Evolutionary conservation across 2,888 invertebrate species (phyloP), one percentile per base, ranked within the genome.

Genomic region (Lysandra bellargus): DNA sequence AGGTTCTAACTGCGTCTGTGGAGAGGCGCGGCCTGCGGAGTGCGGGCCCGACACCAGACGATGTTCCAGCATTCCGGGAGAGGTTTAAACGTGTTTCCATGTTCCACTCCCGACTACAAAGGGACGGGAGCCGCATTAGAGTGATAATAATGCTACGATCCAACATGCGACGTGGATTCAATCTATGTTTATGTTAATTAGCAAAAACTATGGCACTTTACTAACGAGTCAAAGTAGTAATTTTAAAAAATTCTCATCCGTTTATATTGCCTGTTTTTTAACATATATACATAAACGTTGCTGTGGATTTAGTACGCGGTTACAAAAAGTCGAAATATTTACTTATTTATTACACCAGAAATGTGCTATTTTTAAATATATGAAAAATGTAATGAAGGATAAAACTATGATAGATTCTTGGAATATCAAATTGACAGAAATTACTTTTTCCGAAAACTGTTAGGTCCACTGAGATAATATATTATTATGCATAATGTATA

Each of bases 31-130:
- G 14, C 17, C 57, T 17, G 57, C 3, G 12, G 57, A 14, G 17
- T 17, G 57, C 4, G 17, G 57, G 57, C 30, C 30, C 64, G 23
- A 30, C 14, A 12, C 37, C 14, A 33, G 14, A 37, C 69, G 4
- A 69, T 69, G 69, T 69, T 37, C 14, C 69, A 17, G 69, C 69
- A 69, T 69, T 69, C 69, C 69, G 33, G 69, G 69, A 69, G 69
- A 69, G 69, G 33, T 14, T 37, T 37, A 69, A 69, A 17, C 37
- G 33, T 69, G 69, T 69, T 69, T 69, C 64, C 69, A 14, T 37
- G 69, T 69, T 33, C 1, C 30, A 14, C 33, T 6, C 69, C 33
- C 23, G 64, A 37, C 17, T 33, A 69, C 33, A 37, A 33, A 33
- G 33, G 33, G 33, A 69, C 30, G 4, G 64, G 4, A 12, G 64